phyloP scores from a whole-genome alignment of 2,888 invertebrate genomes.

The Plagodis pulveraria region DNA sequence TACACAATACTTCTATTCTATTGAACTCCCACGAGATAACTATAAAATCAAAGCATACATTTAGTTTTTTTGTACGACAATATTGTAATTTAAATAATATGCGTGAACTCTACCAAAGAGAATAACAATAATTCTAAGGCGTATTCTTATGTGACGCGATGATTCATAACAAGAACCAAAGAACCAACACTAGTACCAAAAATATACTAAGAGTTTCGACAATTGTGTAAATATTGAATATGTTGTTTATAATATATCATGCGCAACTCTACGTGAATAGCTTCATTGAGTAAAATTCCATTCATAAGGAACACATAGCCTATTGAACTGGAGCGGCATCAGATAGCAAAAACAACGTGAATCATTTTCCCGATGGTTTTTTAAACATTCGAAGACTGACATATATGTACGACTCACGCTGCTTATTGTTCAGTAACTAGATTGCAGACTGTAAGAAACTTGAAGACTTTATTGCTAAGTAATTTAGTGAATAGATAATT shows the following conservation, averaged over 20 bases:
- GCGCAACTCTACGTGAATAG: slow-evolving; percentile 12
- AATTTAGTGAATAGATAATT: too few relatives aligned
- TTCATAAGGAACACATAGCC: slow-evolving; percentile 12
- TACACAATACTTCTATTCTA: slow-evolving; percentile 13
- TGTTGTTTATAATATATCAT: slow-evolving; percentile 11
- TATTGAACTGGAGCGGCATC: slow-evolving; percentile 8
- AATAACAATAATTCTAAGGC: too few relatives aligned
- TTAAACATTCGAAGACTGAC: background rate
- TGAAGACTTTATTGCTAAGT: too few relatives aligned
- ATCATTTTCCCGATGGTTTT: slow-evolving; percentile 6
- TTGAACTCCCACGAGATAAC: slow-evolving; percentile 10
- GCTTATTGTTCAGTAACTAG: too few relatives aligned
- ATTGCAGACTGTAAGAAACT: too few relatives aligned
- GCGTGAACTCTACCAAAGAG: too few relatives aligned
- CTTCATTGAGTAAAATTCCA: slow-evolving; percentile 22
- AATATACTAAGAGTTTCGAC: slow-evolving; percentile 4
- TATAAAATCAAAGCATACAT: background rate
- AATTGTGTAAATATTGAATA: slow-evolving; percentile 17
- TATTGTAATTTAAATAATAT: too few relatives aligned
- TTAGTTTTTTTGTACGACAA: too few relatives aligned
- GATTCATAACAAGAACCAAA: too few relatives aligned
- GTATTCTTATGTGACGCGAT: too few relatives aligned
- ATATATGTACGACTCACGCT: too few relatives aligned
- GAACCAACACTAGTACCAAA: background rate
- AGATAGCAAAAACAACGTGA: slow-evolving; percentile 16